Evolutionary conservation across 2,888 invertebrate species (phyloP).

Genomic region (Rhamnusium bicolor): DNA sequence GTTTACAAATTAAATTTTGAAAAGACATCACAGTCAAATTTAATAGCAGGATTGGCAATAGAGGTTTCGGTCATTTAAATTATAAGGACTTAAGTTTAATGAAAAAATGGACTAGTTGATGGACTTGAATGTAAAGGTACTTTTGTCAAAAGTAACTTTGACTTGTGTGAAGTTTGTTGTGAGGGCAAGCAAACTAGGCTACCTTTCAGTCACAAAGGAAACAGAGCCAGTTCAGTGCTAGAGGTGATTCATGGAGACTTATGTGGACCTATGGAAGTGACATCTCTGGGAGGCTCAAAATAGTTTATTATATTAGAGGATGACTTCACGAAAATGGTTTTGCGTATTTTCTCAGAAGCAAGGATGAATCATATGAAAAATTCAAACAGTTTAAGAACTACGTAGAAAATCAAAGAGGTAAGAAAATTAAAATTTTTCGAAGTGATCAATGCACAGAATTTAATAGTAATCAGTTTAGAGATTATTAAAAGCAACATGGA

Average conservation of each 20-base stretch:
- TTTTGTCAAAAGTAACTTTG: background rate
- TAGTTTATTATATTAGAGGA: slow-evolving; percentile 34
- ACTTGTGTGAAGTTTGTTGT: slow-evolving; percentile 46
- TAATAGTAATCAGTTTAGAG: slow-evolving; percentile 34
- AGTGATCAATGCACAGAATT: slow-evolving; percentile 41
- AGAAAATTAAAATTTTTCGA: slow-evolving; percentile 35
- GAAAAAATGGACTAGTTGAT: slow-evolving; percentile 25
- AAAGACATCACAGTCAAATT: background rate
- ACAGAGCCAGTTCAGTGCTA: slow-evolving; percentile 48
- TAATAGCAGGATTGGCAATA: background rate
- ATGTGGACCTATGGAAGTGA: slow-evolving; percentile 44
- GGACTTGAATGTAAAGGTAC: background rate
- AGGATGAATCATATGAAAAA: slow-evolving; percentile 5
- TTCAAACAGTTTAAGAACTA: slow-evolving; percentile 17
- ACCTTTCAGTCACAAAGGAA: slow-evolving; percentile 49
- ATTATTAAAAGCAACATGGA: slow-evolving; percentile 37
- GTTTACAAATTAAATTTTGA: slow-evolving; percentile 50
- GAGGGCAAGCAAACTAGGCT: slow-evolving; percentile 58
- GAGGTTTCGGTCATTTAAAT: slow-evolving; percentile 47
- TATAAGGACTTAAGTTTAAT: slow-evolving; percentile 31
- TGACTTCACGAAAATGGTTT: slow-evolving; percentile 12
- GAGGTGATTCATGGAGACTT: slow-evolving; percentile 59
- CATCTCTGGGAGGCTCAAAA: slow-evolving; percentile 40
- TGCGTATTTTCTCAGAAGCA: slow-evolving; percentile 27
- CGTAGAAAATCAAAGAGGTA: background rate